Evolutionary conservation across 1,140 invertebrate species (phyloP), one percentile per base, ranked within the genome.

Genomic region (Heliconius hewitsoni): DNA sequence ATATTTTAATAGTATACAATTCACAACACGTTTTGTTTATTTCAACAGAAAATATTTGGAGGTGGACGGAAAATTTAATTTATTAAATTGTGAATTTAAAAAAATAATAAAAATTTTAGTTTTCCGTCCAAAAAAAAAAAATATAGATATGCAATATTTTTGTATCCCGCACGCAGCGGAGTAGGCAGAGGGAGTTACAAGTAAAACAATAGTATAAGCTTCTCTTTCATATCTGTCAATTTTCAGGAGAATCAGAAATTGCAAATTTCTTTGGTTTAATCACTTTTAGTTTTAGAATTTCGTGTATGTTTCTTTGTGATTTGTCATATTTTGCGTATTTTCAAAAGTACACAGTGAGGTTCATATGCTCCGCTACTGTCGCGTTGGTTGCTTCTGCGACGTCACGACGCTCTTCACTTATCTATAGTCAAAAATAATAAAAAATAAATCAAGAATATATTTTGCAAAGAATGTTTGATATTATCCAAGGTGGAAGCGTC

Each of bases 341-440:
- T 77, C 71, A 96, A 87, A 96, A 96, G 90, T 96, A 96, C 13
- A 96, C 95, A 74, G 96, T 96, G 78, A 96, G 94, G 86, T 96
- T 96, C 87, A 95, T 95, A 82, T 95, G 93, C 46, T 95, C 95
- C 8, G 92, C 85, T 8, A 91, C 79, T 39, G 94, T 87, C 16
- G 88, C 87, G 89, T 94, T 94, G 73, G 93, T 94, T 6, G 91
- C 90, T 76, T 94, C 94, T 73, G 83, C 80, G 71, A 85, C 83
- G 71, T 84, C 85, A 71, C 83, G 84, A 71, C 72, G 71, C 13
- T 80, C 81, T 9, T 71, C 78, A 37, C 42, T 60, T 16, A 77
- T 77, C 82, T 83, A 46, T 13, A 8, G 1, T 1, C 23, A 8
- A 19, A 72, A 13, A 37, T 52, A 19, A 46, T 46, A 13, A 46